Evolutionary conservation across 1,140 invertebrate genomes (phyloP), one percentile per base, ranked within the genome.

Genomic region (Neodiprion lecontei): DNA sequence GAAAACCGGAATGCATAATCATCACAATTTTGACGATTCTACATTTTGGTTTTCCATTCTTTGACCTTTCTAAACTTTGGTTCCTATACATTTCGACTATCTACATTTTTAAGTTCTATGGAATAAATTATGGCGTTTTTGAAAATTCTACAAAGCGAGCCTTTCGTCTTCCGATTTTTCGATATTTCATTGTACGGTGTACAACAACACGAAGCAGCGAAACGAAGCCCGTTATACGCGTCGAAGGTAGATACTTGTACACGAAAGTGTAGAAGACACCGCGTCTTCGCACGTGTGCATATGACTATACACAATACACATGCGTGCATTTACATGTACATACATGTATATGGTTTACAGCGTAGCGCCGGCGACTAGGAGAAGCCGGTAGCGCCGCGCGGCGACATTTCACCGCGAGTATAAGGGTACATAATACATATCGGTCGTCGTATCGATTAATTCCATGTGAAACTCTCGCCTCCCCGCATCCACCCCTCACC

Each of bases 381-480:
- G 61, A 17, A 17, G 17, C 12, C 61, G 61, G 17, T 14, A 65
- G 61, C 12, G 61, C 12, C 12, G 12, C 12, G 17, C 12, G 17
- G 61, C 17, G 61, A 65, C 12, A 14, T 14, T 14, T 14, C 12
- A 17, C 12, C 61, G 67, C 53, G 53, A 71, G 47, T n/a, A 61
- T 72, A 73, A 71, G 47, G 11, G 68, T 72, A 73, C 76, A 48
- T 66, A 61, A 67, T 79, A 78, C 82, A 82, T 86, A 87, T 87
- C 84, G 85, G 85, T 86, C 85, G 85, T 76, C 76, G 69, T 87
- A 88, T 88, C 87, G 87, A 88, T 88, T 88, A 87, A 88, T 88
- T 87, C 83, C 84, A 86, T 87, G 84, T 87, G 82, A 82, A 86
- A 87, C 82, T 85, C 84, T 81, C 84, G 83, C 82, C 83, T 81